Conservation (phyloP, 2,113 vertebrate species). For the Etheostoma cragini region DNA sequence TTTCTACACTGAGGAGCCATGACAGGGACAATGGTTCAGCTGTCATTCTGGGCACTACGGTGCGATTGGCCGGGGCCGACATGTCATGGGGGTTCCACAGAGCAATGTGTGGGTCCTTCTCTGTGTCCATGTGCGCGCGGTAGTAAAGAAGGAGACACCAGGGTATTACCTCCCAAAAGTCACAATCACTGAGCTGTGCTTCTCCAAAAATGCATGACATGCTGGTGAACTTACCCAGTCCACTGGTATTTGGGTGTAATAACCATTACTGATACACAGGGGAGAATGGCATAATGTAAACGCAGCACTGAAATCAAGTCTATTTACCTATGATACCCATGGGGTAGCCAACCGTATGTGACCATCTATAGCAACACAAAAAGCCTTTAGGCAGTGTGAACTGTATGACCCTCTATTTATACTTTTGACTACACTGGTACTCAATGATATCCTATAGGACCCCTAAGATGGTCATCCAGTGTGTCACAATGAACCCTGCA, state of each 20-base stretch:
- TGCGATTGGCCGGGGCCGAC: conserved; percentile 76
- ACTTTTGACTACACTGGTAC: conserved; percentile 45
- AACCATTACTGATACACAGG: conserved; percentile 63
- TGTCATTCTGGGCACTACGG: conserved; percentile 70
- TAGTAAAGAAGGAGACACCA: conserved; percentile 33
- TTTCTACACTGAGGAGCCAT: conserved; percentile 75
- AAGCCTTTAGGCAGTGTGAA: conserved; percentile 58
- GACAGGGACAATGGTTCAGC: conserved; percentile 83
- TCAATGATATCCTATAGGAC: conserved; percentile 57
- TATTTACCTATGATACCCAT: conserved; percentile 60
- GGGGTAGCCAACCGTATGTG: conserved; percentile 43
- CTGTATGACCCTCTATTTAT: conserved; percentile 56
- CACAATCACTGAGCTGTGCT: conserved; percentile 60
- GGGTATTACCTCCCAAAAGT: conserved; percentile 71
- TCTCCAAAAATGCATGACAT: conserved; percentile 41
- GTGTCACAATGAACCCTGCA: conserved; percentile 49
- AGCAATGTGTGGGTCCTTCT: conserved; percentile 32
- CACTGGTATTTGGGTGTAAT: conserved; percentile 63
- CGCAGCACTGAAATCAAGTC: conserved; percentile 48
- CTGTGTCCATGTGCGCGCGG: conserved; percentile 40
- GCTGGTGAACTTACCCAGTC: conserved; percentile 58
- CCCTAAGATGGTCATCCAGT: conserved; percentile 59
- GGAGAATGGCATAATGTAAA: conserved; percentile 44
- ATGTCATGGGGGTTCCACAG: conserved; percentile 76
- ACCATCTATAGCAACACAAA: conserved; percentile 44